Base-by-base conservation (phyloP, 2,797 vertebrate species). In the Cyprinella venusta region DNA sequence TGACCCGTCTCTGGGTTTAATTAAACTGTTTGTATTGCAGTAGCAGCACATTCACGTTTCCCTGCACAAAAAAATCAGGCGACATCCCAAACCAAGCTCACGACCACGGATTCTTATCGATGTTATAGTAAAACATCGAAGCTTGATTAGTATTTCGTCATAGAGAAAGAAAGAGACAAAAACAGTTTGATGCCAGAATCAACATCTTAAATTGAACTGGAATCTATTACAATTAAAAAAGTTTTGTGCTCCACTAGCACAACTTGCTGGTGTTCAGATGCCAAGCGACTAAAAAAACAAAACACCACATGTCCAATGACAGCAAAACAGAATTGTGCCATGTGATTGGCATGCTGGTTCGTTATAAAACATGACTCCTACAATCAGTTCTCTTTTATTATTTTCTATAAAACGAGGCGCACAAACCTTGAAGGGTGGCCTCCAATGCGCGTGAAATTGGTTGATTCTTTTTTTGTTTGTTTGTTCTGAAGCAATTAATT, bases 361-460 rank as follows among this genome's bases (percentile, higher is more conserved):
- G 6, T 52, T 54, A 81, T 81, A 65, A 72, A 81, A 67, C 72
- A 76, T 24, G 72, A 68, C 72, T 76, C 76, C 24, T 45, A 68
- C 24, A 76, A 76, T 56, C 63, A 59, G 63, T 45, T 38, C 38
- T 68, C 36, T 64, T 65, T 64, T 42, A 63, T 75, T 74, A 56
- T 67, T 82, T 82, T 82, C 24, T 33, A 76, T 69, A 68, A 56
- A 68, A 76, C 50, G 10, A 59, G 50, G 9, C 3, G 15, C 50
- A 21, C 48, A 82, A 68, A 76, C 48, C 61, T 68, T 82, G 63
- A 82, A 68, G 72, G 72, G 48, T 68, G 24, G n/a, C 36, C 50
- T 76, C 61, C 79, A 48, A 77, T 77, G 79, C 6, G 40, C 76
- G 36, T 87, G 86, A 87, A 87, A 85, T 82, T 87, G 83, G 83